Evolutionary conservation across 2,797 vertebrate genomes (phyloP), one percentile per base, ranked within the genome.

Genomic region (Coilia nasus): DNA sequence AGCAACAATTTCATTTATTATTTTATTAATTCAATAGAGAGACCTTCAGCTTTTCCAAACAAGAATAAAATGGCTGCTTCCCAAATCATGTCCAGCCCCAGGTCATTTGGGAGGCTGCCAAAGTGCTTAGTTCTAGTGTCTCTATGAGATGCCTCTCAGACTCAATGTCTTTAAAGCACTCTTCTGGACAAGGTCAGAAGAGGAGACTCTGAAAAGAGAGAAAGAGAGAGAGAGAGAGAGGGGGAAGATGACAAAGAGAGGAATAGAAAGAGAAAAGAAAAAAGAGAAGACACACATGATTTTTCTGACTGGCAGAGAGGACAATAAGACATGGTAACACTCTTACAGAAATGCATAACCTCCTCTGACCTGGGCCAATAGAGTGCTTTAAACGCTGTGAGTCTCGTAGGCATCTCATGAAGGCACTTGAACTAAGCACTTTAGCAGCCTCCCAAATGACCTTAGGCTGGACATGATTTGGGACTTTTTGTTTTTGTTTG

Each of bases 251-350:
- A 41, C 2, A 5, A 41, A 41, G 31, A 81, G 86, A 89, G 85
- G 44, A 54, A 87, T 86, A 86, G 83, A 83, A 64, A 82, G 41
- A 78, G 41, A 78, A 60, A 86, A 85, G 82, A 71, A 83, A 10
- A 60, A 54, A 85, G 82, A 86, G 85, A 83, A 41, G 35, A 41
- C 35, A 41, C 35, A 41, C 35, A 41, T 41, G 2, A 41, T 41
- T 2, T 41, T 41, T 41, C 35, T 87, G 41, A 84, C 17, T 21
- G 56, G 19, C 7, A 87, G 87, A 57, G 83, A 86, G 35, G 83
- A 89, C 84, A 44, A 57, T 85, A 64, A 85, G 90, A 31, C 35
- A 41, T 41, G 35, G 35, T 41, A 41, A 41, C 5, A 41, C 35
- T 41, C 35, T 41, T 41, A 41, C 35, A 41, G 5, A 41, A 41